These are phyloP conservation scores for Xylocopa sonorina DNA, from an alignment of 1,140 invertebrate species.

Conservation along the genomic window DNA sequence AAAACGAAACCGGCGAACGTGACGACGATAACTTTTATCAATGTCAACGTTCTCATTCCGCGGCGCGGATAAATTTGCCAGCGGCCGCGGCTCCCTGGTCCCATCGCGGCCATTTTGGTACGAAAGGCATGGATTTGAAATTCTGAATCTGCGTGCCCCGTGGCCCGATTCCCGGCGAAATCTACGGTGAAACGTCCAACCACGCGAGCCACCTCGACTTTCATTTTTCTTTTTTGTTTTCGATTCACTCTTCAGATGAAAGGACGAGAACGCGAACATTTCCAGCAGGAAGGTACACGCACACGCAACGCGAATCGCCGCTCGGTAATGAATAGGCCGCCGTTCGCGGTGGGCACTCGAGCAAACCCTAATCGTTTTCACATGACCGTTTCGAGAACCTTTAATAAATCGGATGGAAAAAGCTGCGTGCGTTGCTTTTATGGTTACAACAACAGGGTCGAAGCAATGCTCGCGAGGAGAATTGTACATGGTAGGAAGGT, in stretches of 20 bases:
- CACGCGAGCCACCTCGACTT: slow-evolving; percentile 37
- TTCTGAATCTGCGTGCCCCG: slow-evolving; percentile 29
- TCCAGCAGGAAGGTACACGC: slow-evolving; percentile 11
- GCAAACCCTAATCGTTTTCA: slow-evolving; percentile 41
- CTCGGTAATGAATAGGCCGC: slow-evolving; percentile 38
- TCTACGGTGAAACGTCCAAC: slow-evolving; percentile 40
- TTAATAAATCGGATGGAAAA: too few species aligned
- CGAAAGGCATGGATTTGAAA: slow-evolving; percentile 40
- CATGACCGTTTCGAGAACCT: background rate
- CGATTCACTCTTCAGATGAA: slow-evolving; percentile 45
- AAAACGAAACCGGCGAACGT: background rate
- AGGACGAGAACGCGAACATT: background rate
- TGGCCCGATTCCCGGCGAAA: slow-evolving; percentile 58
- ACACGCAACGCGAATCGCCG: slow-evolving; percentile 27
- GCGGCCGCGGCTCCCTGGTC: slow-evolving; percentile 22
- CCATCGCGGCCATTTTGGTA: background rate
- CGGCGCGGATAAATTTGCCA: slow-evolving; percentile 24
- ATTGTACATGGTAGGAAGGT: too few species aligned
- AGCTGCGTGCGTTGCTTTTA: too few species aligned
- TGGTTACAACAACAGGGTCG: too few species aligned
- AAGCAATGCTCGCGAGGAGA: too few species aligned
- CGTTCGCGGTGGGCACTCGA: background rate
- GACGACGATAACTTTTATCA: slow-evolving; percentile 9
- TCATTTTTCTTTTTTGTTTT: slow-evolving; percentile 51
- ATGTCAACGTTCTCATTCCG: slow-evolving; percentile 4